phyloP scores from a whole-genome alignment of 2,797 vertebrate species.

The Kryptopterus vitreolus region DNA sequence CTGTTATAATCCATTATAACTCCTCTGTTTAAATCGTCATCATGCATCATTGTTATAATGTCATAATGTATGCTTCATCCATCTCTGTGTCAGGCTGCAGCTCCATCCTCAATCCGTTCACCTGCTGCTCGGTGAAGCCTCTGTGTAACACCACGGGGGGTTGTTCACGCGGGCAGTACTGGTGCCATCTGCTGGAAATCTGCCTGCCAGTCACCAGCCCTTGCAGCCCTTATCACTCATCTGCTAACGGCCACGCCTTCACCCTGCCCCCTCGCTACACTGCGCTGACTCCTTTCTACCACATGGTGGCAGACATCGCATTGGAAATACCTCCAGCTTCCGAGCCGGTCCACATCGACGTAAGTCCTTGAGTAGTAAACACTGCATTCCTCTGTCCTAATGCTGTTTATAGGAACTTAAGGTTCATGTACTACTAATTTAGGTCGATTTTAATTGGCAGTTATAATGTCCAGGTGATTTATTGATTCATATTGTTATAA shows the following conservation, averaged over 20 bases:
- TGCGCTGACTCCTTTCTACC: constrained; percentile 71
- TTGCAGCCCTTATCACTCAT: constrained; percentile 70
- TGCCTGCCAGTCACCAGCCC: constrained; percentile 71
- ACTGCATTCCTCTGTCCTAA: not conserved
- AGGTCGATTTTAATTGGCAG: too few species aligned
- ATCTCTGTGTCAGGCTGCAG: constrained; percentile 68
- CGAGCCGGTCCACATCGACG: constrained; percentile 64
- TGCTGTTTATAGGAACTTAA: not conserved
- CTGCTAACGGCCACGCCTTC: constrained; percentile 55
- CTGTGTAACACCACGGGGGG: constrained; percentile 79
- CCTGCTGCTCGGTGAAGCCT: constrained; percentile 70
- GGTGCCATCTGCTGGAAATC: constrained; percentile 77
- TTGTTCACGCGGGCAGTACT: constrained; percentile 72
- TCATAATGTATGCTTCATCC: not conserved
- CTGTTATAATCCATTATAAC: not conserved
- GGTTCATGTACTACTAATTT: too few species aligned
- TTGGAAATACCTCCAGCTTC: constrained; percentile 63
- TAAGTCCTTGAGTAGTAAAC: constrained; percentile 53
- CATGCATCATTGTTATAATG: not conserved
- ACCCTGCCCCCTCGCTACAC: constrained; percentile 69
- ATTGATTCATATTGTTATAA: too few species aligned
- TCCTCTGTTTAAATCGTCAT: not conserved
- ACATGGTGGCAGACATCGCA: constrained; percentile 73
- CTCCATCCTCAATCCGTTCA: constrained; percentile 73
- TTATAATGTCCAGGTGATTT: too few species aligned